phyloP scores from a whole-genome alignment of 2,888 invertebrate genomes.

The Apodemia zela region DNA sequence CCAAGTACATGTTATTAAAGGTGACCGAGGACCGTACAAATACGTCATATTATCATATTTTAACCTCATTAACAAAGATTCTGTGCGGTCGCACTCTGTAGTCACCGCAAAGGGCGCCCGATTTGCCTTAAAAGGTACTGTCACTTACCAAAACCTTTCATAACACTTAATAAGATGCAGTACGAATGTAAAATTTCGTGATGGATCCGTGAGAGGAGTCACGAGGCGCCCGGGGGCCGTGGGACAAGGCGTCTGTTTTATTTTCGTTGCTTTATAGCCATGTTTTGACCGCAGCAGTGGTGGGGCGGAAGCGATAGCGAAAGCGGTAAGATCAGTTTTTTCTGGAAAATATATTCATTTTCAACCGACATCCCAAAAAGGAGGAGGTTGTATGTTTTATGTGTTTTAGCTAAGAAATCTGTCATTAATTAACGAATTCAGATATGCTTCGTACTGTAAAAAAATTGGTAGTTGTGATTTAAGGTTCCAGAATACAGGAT shows the following conservation, averaged over 20 bases:
- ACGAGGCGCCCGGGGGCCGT: slow-evolving; percentile 64
- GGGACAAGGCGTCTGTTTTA: slow-evolving; percentile 58
- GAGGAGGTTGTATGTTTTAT: no score
- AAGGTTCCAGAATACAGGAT: no score
- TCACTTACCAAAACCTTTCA: slow-evolving; percentile 67
- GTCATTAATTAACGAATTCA: no score
- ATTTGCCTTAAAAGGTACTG: slow-evolving; percentile 61
- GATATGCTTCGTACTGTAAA: no score
- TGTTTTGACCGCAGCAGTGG: not conserved
- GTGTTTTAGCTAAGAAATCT: no score
- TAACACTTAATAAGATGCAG: slow-evolving; percentile 71
- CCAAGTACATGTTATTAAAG: not conserved
- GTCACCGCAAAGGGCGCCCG: slow-evolving; percentile 42
- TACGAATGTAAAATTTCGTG: slow-evolving; percentile 69
- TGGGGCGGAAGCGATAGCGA: not conserved
- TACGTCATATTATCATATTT: slow-evolving; percentile 12
- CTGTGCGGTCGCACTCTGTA: slow-evolving; percentile 32
- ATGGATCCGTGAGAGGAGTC: slow-evolving; percentile 69
- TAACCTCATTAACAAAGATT: slow-evolving; percentile 26
- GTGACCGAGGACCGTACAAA: not conserved
- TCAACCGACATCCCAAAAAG: no score
- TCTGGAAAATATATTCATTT: not conserved
- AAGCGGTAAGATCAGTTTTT: not conserved
- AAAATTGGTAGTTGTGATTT: no score
- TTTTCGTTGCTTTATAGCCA: slow-evolving; percentile 52